Evolutionary conservation across 30 jellyfish, hydroid and myxozoan genomes (phyloP).

Genomic region (Hydractinia echinata): DNA sequence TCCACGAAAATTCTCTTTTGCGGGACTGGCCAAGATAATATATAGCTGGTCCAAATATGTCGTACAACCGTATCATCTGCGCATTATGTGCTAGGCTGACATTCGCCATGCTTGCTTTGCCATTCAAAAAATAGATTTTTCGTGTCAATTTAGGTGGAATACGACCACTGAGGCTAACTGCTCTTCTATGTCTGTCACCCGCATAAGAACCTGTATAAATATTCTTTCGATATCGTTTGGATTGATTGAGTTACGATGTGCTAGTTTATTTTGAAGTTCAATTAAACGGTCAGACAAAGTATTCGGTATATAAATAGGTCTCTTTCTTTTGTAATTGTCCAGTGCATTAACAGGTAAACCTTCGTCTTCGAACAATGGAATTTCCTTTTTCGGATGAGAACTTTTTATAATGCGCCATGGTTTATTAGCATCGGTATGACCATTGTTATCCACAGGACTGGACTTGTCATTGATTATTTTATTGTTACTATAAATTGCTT

Average conservation of each 20-base stretch:
- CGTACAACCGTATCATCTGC: conserved; percentile 22
- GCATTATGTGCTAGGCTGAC: conserved; percentile 7
- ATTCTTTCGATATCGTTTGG: not conserved
- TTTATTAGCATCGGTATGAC: too few species aligned
- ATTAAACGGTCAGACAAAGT: not conserved
- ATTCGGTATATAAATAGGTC: not conserved
- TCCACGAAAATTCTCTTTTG: conserved; percentile 46
- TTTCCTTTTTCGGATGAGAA: too few species aligned
- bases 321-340: not conserved
- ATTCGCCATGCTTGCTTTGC: not conserved
- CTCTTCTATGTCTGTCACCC: too few species aligned
- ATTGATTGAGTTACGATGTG: not conserved
- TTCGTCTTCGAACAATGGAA: not conserved
- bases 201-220: conserved; percentile 9
- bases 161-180: not conserved
- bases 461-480: too few species aligned
- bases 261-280: not conserved
- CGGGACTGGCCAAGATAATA: conserved; percentile 49
- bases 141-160: not conserved
- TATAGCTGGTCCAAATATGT: conserved; percentile 51
- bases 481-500: too few species aligned
- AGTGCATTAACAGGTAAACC: not conserved
- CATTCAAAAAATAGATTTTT: conserved; percentile 11
- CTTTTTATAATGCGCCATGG: too few species aligned
- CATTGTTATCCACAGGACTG: too few species aligned